Evolutionary conservation across 1,140 invertebrate species (phyloP).

Genomic region (Drosophila guanche): DNA sequence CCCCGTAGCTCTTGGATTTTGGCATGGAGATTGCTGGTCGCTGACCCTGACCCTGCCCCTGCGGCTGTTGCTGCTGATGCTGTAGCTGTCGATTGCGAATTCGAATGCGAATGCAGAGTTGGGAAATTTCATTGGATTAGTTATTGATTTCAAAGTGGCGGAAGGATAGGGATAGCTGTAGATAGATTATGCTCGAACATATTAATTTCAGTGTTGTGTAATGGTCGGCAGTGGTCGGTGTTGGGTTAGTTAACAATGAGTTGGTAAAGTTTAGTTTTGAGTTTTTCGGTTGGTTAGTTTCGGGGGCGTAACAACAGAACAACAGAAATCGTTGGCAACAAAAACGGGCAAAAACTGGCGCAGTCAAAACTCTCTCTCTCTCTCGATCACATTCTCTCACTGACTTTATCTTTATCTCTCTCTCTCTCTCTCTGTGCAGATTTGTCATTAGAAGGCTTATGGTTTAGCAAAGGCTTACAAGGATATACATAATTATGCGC

Average conservation of each 20-base stretch:
- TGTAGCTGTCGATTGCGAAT: conserved; percentile 10
- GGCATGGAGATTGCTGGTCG: conserved; percentile 73
- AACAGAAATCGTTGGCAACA: conserved; percentile 4
- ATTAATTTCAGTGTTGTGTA: no score
- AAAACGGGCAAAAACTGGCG: conserved; percentile 50
- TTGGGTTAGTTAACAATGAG: no score
- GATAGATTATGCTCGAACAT: no score
- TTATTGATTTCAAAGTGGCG: conserved; percentile 5
- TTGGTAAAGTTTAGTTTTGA: conserved; percentile 1
- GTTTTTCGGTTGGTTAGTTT: conserved; percentile 34
- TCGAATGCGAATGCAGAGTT: conserved; percentile 3
- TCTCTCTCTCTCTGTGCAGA: not conserved
- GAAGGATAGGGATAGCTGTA: no score
- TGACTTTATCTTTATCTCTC: no score
- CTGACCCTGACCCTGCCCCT: conserved; percentile 8
- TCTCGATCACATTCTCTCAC: conserved; percentile 3
- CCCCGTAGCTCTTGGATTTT: conserved; percentile 68
- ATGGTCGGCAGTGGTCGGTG: no score
- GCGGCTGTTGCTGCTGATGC: conserved; percentile 55
- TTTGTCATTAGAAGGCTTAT: conserved; percentile 15
- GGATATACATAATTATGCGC: conserved; percentile 4
- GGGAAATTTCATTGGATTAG: conserved; percentile 65
- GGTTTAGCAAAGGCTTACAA: conserved; percentile 26
- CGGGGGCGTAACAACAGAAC: conserved; percentile 14
- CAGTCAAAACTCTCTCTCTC: conserved; percentile 57